Evolutionary conservation across 2,797 vertebrate genomes (phyloP).

Genomic region (Thaleichthys pacificus): DNA sequence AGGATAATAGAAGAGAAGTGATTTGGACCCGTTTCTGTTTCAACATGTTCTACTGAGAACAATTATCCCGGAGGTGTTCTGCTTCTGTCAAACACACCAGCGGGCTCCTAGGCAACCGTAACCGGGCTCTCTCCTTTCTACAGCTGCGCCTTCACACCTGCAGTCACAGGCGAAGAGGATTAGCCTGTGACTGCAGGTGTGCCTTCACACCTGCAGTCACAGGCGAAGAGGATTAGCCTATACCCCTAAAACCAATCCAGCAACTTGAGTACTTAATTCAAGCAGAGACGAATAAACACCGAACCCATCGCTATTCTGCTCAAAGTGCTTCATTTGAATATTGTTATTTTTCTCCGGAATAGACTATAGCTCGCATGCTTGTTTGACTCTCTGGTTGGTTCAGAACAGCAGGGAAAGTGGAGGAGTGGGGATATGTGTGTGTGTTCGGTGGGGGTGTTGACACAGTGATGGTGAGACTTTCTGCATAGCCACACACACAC

Average conservation of each 20-base stretch:
- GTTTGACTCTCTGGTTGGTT: neutral
- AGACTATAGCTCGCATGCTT: conserved; percentile 14
- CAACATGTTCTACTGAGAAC: neutral
- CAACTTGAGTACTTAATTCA: neutral
- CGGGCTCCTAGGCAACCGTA: neutral
- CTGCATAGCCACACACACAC: conserved; percentile 37
- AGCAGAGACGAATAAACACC: neutral
- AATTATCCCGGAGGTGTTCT: neutral
- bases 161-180: neutral
- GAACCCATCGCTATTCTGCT: neutral
- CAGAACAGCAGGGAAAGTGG: too few relatives aligned
- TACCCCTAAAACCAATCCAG: neutral
- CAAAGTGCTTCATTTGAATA: neutral
- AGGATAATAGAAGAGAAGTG: neutral
- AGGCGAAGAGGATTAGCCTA: too few relatives aligned
- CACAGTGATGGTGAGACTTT: conserved; percentile 37
- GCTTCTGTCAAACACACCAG: neutral
- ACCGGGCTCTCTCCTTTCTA: too few relatives aligned
- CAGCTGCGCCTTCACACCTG: neutral
- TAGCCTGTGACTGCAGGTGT: neutral
- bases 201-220: neutral
- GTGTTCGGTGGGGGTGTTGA: neutral
- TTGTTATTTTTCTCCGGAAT: neutral
- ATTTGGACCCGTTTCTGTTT: neutral
- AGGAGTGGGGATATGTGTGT: neutral